These are phyloP conservation scores for Lutjanus argentimaculatus DNA, from an alignment of 2,797 vertebrate species.

Conservation along the genomic window DNA sequence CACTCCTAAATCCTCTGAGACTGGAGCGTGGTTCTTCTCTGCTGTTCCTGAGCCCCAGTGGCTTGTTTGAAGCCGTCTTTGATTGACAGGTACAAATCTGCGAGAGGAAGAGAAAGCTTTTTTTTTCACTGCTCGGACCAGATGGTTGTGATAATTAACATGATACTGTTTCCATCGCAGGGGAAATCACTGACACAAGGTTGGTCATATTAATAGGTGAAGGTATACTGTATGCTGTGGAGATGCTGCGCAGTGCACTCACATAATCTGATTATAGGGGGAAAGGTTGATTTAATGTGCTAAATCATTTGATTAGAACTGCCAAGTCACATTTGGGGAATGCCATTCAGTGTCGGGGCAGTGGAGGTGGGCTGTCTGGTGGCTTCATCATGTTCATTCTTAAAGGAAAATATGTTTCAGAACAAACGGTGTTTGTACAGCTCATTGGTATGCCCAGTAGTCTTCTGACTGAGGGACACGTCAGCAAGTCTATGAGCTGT, in stretches of 20 bases:
- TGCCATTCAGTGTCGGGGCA: constrained; percentile 69
- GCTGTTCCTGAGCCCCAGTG: constrained; percentile 82
- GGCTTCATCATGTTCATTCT: constrained; percentile 56
- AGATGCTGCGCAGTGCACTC: constrained; percentile 77
- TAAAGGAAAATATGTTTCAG: constrained; percentile 49
- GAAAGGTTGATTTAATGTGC: constrained; percentile 83
- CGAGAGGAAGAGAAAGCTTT: constrained; percentile 81
- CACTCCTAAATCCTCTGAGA: constrained; percentile 86
- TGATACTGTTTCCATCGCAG: constrained; percentile 88
- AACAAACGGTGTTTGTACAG: constrained; percentile 31
- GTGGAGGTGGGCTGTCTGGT: constrained; percentile 62
- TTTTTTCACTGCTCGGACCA: constrained; percentile 82
- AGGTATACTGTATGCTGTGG: constrained; percentile 83
- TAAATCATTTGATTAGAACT: constrained; percentile 86
- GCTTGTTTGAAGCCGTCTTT: constrained; percentile 84
- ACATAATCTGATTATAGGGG: constrained; percentile 82
- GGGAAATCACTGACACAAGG: constrained; percentile 89
- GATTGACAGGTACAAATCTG: constrained; percentile 91
- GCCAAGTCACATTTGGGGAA: constrained; percentile 84
- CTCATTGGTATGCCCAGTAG: constrained; percentile 21
- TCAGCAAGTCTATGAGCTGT: constrained; percentile 25
- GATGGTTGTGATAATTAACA: constrained; percentile 92
- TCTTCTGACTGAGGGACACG: constrained; percentile 14
- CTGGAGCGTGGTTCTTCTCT: constrained; percentile 79
- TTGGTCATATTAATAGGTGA: constrained; percentile 88